Evolutionary conservation across 92 coral and sea anemone genomes (phyloP).

Genomic region (Diadumene lineata): DNA sequence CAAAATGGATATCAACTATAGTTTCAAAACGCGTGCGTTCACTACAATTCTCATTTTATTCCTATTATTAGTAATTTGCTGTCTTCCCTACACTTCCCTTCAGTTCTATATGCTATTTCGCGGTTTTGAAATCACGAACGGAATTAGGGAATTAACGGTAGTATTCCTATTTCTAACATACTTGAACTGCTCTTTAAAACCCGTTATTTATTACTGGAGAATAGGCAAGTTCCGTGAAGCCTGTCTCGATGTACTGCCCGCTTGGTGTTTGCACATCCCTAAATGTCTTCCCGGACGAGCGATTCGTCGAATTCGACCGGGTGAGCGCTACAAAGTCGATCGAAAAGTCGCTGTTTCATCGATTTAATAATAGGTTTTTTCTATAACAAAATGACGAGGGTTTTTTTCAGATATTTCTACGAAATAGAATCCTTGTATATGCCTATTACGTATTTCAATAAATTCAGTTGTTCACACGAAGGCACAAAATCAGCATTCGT

Average conservation of each 20-base stretch:
- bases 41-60: constrained; percentile 91
- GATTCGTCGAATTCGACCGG: constrained; percentile 91
- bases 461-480: too few relatives aligned
- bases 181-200: constrained; percentile 86
- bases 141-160: constrained; percentile 50
- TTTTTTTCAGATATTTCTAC: not conserved
- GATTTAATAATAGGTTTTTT: constrained; percentile 36
- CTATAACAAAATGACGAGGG: not conserved
- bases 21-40: constrained; percentile 96
- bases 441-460: too few relatives aligned
- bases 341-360: constrained; percentile 73
- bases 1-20: constrained; percentile 93
- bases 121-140: constrained; percentile 42
- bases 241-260: constrained; percentile 89
- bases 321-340: constrained; percentile 88
- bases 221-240: constrained; percentile 96
- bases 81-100: constrained; percentile 65
- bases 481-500: too few relatives aligned
- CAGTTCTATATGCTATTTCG: constrained; percentile 59
- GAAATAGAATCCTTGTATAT: too few relatives aligned
- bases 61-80: constrained; percentile 72
- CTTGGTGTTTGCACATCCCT: constrained; percentile 84
- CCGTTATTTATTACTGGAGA: constrained; percentile 85
- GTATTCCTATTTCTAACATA: constrained; percentile 76
- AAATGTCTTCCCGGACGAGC: constrained; percentile 93